Evolutionary conservation across 2,113 vertebrate species (phyloP).

Genomic region (Benthochromis sp.): DNA sequence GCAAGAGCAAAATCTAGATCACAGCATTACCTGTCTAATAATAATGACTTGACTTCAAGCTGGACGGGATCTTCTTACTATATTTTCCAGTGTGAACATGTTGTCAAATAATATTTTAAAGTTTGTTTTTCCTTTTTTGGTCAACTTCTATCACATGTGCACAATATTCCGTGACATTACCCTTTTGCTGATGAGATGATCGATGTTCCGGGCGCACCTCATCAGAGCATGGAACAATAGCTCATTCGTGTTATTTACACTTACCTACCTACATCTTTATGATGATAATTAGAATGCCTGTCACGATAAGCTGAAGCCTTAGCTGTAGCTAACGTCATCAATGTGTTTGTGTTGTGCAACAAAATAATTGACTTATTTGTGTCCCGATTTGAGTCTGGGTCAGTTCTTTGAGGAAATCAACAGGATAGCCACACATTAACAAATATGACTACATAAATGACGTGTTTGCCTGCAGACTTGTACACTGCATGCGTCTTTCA

Average conservation of each 20-base stretch:
- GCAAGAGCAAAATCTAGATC: not conserved
- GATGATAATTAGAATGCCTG: not conserved
- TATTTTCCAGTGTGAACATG: not conserved
- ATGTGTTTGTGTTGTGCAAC: not conserved
- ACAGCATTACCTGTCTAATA: not conserved
- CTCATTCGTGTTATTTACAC: not conserved
- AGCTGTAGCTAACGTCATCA: not conserved
- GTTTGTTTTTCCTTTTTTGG: not conserved
- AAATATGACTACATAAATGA: not conserved
- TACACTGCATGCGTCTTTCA: not conserved
- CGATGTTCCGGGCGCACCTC: fast-evolving
- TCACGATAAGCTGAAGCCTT: not conserved
- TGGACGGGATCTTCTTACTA: not conserved
- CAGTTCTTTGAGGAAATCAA: not conserved
- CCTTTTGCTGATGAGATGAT: not conserved
- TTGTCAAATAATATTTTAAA: not conserved
- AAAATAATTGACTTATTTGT: not conserved
- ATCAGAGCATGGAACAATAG: not conserved
- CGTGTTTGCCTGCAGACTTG: not conserved
- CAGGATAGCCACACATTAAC: not conserved
- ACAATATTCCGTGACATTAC: not conserved
- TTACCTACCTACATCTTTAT: not conserved
- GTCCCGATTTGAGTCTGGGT: not conserved
- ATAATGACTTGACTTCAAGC: not conserved
- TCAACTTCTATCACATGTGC: not conserved